Percentiles rank a stretch among this genome's conserved stretches.
Evolutionary conservation across 2,888 invertebrate genomes (phyloP).

Genomic region (Tenthredo notha): DNA sequence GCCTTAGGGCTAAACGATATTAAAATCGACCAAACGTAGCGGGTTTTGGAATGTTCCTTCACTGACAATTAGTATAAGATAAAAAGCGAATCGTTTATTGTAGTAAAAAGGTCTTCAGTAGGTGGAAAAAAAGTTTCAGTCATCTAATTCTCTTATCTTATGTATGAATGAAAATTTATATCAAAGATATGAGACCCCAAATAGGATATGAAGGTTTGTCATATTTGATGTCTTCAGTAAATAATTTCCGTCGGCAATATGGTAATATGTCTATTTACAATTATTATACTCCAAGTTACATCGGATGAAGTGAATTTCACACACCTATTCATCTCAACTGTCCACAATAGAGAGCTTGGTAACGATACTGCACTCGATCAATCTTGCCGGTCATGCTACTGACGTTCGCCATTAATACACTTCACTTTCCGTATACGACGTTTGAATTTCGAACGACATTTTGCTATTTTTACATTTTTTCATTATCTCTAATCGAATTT

Average conservation of each 20-base stretch:
- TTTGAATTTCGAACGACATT: constrained; percentile 12
- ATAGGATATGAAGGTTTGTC: neutral
- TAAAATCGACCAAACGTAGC: neutral
- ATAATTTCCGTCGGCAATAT: neutral
- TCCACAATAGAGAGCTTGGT: constrained; percentile 34
- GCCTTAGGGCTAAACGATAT: neutral
- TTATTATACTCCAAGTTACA: constrained; percentile 14
- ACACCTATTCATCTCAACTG: constrained; percentile 38
- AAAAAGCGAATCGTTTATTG: neutral
- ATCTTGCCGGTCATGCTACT: constrained; percentile 19
- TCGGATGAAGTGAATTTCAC: neutral
- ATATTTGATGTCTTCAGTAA: neutral
- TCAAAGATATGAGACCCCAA: neutral
- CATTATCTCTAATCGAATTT: neutral
- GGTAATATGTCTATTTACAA: neutral
- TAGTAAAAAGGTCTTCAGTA: neutral
- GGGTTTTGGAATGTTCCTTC: neutral
- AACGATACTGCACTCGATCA: constrained; percentile 35
- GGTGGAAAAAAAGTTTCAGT: neutral
- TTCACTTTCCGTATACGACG: constrained; percentile 36
- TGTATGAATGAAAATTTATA: neutral
- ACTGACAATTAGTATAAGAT: neutral
- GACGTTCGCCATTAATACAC: constrained; percentile 33
- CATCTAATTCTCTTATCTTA: neutral
- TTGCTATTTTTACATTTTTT: neutral